These are phyloP conservation scores for Aptenodytes patagonicus DNA, from an alignment of 2,113 vertebrate species.

Conservation along the genomic window DNA sequence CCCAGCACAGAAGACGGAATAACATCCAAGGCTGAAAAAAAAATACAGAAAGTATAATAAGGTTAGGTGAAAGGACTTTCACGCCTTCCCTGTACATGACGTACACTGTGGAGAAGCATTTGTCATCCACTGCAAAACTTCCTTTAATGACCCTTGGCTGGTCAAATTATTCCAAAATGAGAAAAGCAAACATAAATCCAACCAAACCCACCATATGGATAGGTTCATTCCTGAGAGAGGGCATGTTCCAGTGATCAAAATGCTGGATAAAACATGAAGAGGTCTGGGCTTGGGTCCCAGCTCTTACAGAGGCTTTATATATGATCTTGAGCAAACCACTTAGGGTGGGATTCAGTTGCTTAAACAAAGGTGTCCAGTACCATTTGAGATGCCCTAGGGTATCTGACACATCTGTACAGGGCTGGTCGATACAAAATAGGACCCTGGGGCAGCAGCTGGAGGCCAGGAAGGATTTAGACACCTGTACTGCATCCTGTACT, in stretches of 20 bases:
- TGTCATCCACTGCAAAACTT: neutral
- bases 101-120: neutral
- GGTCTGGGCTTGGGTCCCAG: neutral
- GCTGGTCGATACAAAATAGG: neutral
- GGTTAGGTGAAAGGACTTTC: neutral
- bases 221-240: neutral
- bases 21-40: neutral
- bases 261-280: neutral
- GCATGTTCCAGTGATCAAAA: neutral
- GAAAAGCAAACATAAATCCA: slow-evolving; percentile 2
- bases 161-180: neutral
- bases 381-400: neutral
- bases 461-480: neutral
- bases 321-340: neutral
- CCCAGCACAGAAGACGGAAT: neutral
- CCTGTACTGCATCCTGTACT: neutral
- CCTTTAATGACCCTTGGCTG: neutral
- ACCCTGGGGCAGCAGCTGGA: neutral
- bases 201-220: neutral
- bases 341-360: neutral
- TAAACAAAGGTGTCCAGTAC: neutral
- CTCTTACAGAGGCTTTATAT: neutral
- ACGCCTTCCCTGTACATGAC: neutral
- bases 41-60: neutral
- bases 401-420: neutral